These are phyloP conservation scores for Delia radicum DNA, from an alignment of 1,140 invertebrate genomes.

Conservation along the genomic window DNA sequence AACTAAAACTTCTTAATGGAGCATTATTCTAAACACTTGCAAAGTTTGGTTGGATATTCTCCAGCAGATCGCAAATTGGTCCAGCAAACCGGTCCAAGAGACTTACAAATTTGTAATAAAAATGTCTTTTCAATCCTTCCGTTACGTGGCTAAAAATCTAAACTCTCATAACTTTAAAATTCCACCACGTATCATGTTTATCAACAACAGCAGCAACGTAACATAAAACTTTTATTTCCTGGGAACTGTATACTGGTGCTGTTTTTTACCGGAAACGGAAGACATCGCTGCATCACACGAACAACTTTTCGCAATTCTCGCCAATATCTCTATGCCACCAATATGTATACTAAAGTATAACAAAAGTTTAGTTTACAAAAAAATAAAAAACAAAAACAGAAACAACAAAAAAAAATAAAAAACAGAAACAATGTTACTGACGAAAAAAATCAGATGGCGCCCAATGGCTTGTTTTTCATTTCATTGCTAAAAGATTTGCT, in stretches of 20 bases:
- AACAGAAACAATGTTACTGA: background rate
- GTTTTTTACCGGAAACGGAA: slow-evolving; percentile 20
- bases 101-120: too few species aligned
- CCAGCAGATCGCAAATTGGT: too few species aligned
- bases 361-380: background rate
- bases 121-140: too few species aligned
- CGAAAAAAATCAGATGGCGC: slow-evolving; percentile 15
- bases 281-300: slow-evolving; percentile 18
- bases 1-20: too few species aligned
- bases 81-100: too few species aligned
- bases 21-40: too few species aligned
- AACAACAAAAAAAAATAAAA: slow-evolving; percentile 3
- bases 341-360: background rate
- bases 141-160: too few species aligned
- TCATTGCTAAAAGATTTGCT: slow-evolving; percentile 16
- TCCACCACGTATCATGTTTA: background rate
- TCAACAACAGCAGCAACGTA: too few species aligned
- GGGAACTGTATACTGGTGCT: background rate
- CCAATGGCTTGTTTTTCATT: slow-evolving; percentile 24
- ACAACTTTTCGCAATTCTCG: background rate
- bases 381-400: background rate
- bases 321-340: background rate
- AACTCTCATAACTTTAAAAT: background rate
- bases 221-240: background rate
- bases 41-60: too few species aligned